Base-by-base conservation (phyloP, 37 sponge, comb jelly and placozoan genomes). In the Axinella damicornis region DNA sequence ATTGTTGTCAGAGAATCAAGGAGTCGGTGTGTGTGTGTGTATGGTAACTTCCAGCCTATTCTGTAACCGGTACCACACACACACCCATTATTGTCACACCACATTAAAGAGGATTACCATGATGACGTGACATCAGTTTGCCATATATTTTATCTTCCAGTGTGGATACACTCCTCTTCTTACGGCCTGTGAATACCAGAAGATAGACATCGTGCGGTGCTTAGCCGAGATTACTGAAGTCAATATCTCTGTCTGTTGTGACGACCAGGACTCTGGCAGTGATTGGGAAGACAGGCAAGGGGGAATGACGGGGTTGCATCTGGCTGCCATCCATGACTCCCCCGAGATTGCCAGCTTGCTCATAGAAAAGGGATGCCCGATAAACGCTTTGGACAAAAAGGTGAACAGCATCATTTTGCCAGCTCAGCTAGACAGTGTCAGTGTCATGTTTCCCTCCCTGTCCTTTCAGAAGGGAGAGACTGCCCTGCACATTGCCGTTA, bases 291-390 rank as follows among this genome's bases (percentile, higher is more conserved):
- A 40, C 12, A 60, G 60, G 57, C 57, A 9, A 25, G n/a, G 30
- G 25, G 57, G 53, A 19, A 74, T 65, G 61, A 88, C 71, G 2
- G 82, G 60, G 15, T 82, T 90, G 17, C 91, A 90, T 72, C 24
- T 90, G 16, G 91, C 91, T 31, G 91, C 91, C 20, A 75, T 90
- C 39, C 76, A 68, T 80, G 81, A 90, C 58, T 74, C 72, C n/a
- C 24, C 41, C 0, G 79, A 83, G 27, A 78, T 83, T 17, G 84
- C 84, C 18, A 27, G 70, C 21, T 9, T 77, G 31, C 71, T 88
- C 4, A 46, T 82, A 0, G 53, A 77, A 12, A 35, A 16, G 36
- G 83, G 61, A 6, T 74, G 65, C 32, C 35, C 69, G 2, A 18
- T 77, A 25, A 19, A 36, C 58, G 46, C 54, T 1, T 22, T 40